Base-by-base conservation (phyloP, 2,888 invertebrate genomes). In the Amphimallon solstitiale region DNA sequence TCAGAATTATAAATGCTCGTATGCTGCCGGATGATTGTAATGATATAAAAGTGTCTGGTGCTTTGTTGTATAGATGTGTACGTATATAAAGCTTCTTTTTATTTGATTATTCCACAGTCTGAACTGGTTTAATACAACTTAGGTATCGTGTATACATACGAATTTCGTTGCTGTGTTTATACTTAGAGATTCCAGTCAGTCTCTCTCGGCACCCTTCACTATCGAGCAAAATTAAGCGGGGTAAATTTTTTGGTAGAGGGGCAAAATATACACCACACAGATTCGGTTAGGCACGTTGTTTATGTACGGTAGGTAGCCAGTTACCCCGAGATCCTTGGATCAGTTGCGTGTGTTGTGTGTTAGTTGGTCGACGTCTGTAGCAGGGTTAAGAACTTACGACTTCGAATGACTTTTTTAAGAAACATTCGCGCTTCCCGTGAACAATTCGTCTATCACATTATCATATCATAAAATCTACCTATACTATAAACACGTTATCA, bases 191-290 rank as follows among this genome's bases (percentile, higher is more conserved):
- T 35, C 37, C 35, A 61, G 17, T 29, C 46, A 29, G 29, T 29
- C 46, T 12, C 48, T 29, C 46, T 12, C 48, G 61, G 38, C 49
- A 48, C 49, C 62, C 62, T 38, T 62, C 49, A 38, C 62, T 48
- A 48, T 49, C 62, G 49, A 34, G 43, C 46, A 40, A 54, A 64
- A 64, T 54, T 64, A 64, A 64, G 54, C 64, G 64, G 64, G 56
- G 64, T 64, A 54, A 64, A 64, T 56, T 64, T 56, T 56, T 64
- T 46, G 64, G 37, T 48, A 49, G 62, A 62, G 62, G 62, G 60
- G 49, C 40, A 40, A 40, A 62, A 49, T 45, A 62, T 62, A 62
- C 49, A 48, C 23, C 49, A 48, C 23, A 29, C 29, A 29, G 62
- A 62, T 62, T 62, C 62, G 48, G 62, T 62, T 62, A 62, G 62